Conservation (phyloP, 1,140 invertebrate species). For the Ridgeia piscesae region DNA sequence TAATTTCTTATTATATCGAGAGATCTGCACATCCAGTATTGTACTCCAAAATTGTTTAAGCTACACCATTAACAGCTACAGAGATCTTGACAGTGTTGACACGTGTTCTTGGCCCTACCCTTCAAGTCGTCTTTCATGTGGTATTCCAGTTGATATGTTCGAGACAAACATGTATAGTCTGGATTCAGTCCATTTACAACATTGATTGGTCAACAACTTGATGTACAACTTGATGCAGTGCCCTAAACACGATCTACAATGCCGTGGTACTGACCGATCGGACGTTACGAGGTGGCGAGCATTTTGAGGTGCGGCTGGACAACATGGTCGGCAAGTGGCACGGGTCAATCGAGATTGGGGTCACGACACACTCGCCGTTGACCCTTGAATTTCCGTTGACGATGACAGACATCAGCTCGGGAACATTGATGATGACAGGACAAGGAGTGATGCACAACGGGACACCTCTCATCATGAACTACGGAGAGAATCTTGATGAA, state of each 20-base stretch:
- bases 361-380: slow-evolving; percentile 56
- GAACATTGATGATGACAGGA: slow-evolving; percentile 97
- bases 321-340: slow-evolving; percentile 58
- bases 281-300: slow-evolving; percentile 78
- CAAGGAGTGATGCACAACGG: slow-evolving; percentile 95
- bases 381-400: slow-evolving; percentile 54
- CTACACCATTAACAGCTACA: no score
- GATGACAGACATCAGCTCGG: slow-evolving; percentile 65
- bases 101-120: no score
- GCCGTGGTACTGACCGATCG: slow-evolving; percentile 90
- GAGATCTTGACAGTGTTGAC: no score
- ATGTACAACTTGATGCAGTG: slow-evolving; percentile 68
- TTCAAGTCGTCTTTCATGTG: no score
- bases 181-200: no score
- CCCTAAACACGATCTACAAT: slow-evolving; percentile 92
- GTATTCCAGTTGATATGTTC: no score
- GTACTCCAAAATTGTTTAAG: no score
- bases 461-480: slow-evolving; percentile 86
- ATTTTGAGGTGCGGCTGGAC: slow-evolving; percentile 55
- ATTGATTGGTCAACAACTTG: neutral
- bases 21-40: no score
- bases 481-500: slow-evolving; percentile 86
- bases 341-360: slow-evolving; percentile 57
- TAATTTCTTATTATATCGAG: no score
- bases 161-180: no score